Conservation (phyloP, 2,113 vertebrate genomes). For the Stegastes partitus region DNA sequence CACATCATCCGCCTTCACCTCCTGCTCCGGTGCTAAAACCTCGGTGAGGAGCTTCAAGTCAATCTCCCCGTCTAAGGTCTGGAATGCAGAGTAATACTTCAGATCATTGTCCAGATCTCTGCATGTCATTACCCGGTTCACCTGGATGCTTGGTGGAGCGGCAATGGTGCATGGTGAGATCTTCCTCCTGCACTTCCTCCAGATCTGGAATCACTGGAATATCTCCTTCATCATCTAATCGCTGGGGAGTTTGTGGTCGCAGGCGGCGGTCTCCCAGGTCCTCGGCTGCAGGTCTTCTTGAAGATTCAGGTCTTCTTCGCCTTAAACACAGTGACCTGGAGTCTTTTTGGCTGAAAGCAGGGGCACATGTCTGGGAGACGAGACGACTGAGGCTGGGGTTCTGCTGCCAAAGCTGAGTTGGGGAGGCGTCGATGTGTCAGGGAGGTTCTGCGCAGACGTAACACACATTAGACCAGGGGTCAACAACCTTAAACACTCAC, state of each 20-base stretch:
- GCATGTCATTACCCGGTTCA: constrained; percentile 97
- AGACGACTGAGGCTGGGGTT: no score
- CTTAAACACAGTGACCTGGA: no score
- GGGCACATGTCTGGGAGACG: no score
- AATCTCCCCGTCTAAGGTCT: constrained; percentile 94
- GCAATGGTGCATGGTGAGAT: constrained; percentile 95
- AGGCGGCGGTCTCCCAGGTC: constrained; percentile 92
- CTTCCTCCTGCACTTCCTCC: constrained; percentile 97
- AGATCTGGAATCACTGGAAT: constrained; percentile 97
- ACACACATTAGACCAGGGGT: no score
- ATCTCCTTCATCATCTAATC: constrained; percentile 92
- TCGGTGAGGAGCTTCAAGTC: constrained; percentile 97
- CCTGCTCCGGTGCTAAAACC: constrained; percentile 95
- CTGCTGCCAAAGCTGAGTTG: no score
- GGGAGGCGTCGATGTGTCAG: no score
- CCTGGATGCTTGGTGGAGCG: constrained; percentile 95
- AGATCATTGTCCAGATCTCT: constrained; percentile 97
- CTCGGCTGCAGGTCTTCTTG: constrained; percentile 86
- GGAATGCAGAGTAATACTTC: constrained; percentile 93
- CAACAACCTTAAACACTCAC: no score
- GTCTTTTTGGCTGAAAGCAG: no score
- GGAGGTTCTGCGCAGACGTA: no score
- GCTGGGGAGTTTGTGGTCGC: constrained; percentile 89
- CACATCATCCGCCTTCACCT: constrained; percentile 94
- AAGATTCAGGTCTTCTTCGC: no score